Conservation (phyloP, 2,888 invertebrate species). For the Hemistola chrysoprasaria region DNA sequence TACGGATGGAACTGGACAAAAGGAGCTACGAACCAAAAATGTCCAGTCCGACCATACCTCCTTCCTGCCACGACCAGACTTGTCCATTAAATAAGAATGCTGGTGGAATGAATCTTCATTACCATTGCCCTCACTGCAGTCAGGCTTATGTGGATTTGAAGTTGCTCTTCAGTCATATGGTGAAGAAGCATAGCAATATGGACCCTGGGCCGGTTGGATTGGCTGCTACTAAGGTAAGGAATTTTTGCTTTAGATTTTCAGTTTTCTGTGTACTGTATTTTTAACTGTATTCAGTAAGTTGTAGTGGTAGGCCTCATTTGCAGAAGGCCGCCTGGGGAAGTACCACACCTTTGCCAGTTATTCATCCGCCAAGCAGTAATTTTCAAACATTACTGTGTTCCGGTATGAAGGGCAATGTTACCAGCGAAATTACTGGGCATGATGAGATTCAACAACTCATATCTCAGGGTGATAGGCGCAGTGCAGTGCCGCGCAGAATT, state of each 20-base stretch:
- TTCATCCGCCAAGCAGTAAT: no score
- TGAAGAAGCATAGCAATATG: constrained; percentile 74
- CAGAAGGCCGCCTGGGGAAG: no score
- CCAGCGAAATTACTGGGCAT: no score
- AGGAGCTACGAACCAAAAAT: constrained; percentile 61
- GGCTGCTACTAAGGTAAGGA: constrained; percentile 74
- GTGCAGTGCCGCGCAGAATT: no score
- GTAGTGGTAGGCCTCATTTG: no score
- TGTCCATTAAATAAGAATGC: constrained; percentile 73
- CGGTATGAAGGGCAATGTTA: no score
- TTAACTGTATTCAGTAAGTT: no score
- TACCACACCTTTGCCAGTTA: no score
- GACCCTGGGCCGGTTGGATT: constrained; percentile 68
- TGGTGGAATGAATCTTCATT: constrained; percentile 73
- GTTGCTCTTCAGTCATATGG: constrained; percentile 72
- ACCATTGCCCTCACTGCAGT: constrained; percentile 73
- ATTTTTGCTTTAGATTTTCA: background rate
- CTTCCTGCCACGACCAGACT: constrained; percentile 82
- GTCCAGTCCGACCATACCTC: constrained; percentile 74
- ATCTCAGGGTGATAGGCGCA: no score
- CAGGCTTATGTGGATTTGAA: constrained; percentile 75
- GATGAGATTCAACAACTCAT: no score
- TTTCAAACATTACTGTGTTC: no score
- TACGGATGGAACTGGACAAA: constrained; percentile 67
- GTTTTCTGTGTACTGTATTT: no score